These are phyloP conservation scores for Emydura subglobosa DNA, from an alignment of 2,113 vertebrate genomes.

Conservation along the genomic window DNA sequence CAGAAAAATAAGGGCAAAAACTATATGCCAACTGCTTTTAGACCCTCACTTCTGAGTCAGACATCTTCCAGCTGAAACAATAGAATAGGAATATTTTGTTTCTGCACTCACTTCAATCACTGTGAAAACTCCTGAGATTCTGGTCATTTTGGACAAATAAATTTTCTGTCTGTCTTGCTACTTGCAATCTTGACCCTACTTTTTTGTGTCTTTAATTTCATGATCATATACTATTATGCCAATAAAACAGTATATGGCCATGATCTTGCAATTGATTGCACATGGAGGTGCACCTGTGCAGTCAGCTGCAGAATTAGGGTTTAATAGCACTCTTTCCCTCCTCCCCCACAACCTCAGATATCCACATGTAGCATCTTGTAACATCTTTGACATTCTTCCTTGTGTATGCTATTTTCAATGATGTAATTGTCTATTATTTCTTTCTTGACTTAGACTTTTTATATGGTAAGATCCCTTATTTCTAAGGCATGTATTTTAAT, in stretches of 20 bases:
- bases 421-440: not conserved
- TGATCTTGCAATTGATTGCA: not conserved
- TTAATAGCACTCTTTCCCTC: not conserved
- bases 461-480: not conserved
- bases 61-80: not conserved
- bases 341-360: not conserved
- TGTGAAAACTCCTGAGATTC: not conserved
- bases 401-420: not conserved
- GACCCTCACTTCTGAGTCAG: not conserved
- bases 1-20: not conserved
- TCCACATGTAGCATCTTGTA: not conserved
- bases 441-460: not conserved
- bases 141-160: not conserved
- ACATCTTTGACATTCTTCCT: not conserved
- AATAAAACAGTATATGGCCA: not conserved
- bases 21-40: not conserved
- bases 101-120: not conserved
- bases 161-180: not conserved
- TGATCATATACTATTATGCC: not conserved
- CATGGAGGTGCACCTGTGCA: not conserved
- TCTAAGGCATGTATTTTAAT: conserved; percentile 1
- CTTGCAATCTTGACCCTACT: not conserved
- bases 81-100: not conserved
- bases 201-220: not conserved
- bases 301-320: not conserved